Evolutionary conservation across 2,113 vertebrate species (phyloP), one percentile per base, ranked within the genome.

Genomic region (Andinoacara biseriatus): DNA sequence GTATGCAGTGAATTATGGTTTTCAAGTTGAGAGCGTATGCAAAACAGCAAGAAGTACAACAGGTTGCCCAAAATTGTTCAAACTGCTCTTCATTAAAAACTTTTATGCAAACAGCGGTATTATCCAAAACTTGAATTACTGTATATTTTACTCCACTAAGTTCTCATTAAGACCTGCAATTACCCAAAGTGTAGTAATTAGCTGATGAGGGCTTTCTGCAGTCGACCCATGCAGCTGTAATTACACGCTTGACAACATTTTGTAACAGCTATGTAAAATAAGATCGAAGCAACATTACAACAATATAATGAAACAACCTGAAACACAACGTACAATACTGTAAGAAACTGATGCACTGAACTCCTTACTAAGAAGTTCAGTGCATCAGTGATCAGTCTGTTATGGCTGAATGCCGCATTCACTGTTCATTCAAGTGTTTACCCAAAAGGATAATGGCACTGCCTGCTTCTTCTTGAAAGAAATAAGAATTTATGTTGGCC

Each of bases 181-280:
- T 33, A 38, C 33, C 56, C 75, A 61, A 1, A 14, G 31, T 10
- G 78, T 17, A 7, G 17, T 84, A 20, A 65, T 80, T 74, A 80
- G 62, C 26, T 18, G 26, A 80, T 61, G 38, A 69, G 56, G 35
- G 38, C 8, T 81, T 60, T 69, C n/a, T 75, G 81, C 43, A 46
- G 58, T 61, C 58, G 78, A 3, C 84, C 81, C 81, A 84, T 57
- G 17, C 5, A 6, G 18, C 56, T 61, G 46, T 69, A 81, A 84
- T 69, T 81, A 84, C 59, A 61, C 18, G 78, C 87, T 75, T 61
- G n/a, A 52, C 65, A 62, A 81, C 56, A 78, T 77, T 86, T 72
- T 14, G 65, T 81, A 54, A 31, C 74, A 40, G 33, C 14, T 3
- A 40, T 20, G 35, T 15, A 75, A 63, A 77, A 43, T 24, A 10